Percentiles rank a stretch among this genome's conserved stretches.
Evolutionary conservation across 2,888 invertebrate species (phyloP).

Genomic region (Philopedon plagiatum): DNA sequence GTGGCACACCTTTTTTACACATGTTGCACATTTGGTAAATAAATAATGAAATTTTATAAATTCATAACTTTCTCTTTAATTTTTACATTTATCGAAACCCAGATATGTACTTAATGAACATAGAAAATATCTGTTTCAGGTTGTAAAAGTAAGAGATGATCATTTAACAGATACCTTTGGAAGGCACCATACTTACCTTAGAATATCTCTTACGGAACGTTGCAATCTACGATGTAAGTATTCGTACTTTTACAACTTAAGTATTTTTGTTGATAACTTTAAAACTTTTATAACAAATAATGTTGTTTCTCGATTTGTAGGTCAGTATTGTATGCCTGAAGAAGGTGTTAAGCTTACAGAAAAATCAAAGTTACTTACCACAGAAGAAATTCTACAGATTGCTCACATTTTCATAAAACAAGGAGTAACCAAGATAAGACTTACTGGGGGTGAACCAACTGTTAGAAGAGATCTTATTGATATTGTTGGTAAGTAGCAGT

Average conservation of each 20-base stretch:
- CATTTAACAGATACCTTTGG: slow-evolving; percentile 87
- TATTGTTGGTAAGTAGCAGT: slow-evolving; percentile 77
- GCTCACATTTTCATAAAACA: slow-evolving; percentile 87
- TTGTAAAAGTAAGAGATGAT: slow-evolving; percentile 25
- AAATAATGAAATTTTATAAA: background rate
- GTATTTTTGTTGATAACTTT: background rate
- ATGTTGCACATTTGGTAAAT: too few species aligned
- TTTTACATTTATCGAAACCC: background rate
- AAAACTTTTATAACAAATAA: background rate
- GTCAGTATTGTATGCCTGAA: slow-evolving; percentile 98
- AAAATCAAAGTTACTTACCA: slow-evolving; percentile 81
- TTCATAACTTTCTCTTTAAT: background rate
- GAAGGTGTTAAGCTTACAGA: slow-evolving; percentile 91
- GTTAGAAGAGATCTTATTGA: slow-evolving; percentile 89
- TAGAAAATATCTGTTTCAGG: too few species aligned
- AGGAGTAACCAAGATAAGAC: slow-evolving; percentile 92
- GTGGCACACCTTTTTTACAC: too few species aligned
- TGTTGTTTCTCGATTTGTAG: too few species aligned
- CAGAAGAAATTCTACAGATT: slow-evolving; percentile 85
- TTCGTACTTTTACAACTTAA: background rate
- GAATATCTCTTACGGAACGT: slow-evolving; percentile 96
- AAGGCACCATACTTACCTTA: slow-evolving; percentile 90
- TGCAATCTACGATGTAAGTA: slow-evolving; percentile 96
- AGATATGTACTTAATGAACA: background rate
- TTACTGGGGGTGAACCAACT: slow-evolving; percentile 98